phyloP scores from a whole-genome alignment of 2,888 invertebrate genomes.

The Philereme transversata region DNA sequence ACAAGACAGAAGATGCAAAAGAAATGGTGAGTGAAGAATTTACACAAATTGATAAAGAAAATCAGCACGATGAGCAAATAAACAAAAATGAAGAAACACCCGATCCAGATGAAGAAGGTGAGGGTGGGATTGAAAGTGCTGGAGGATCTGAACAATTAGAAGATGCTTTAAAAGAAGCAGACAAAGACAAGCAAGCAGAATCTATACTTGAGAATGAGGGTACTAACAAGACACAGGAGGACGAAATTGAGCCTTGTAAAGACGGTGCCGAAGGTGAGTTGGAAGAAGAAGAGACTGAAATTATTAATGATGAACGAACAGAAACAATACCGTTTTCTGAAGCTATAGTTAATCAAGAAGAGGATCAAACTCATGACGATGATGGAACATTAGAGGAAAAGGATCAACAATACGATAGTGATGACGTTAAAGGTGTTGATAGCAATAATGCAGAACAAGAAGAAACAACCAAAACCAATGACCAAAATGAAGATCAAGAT shows the following conservation, averaged over 20 bases:
- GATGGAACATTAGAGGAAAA: neutral
- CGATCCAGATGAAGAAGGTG: neutral
- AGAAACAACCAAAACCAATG: no score
- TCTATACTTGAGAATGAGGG: neutral
- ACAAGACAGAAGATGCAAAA: slow-evolving; percentile 10
- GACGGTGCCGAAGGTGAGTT: neutral
- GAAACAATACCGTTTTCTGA: neutral
- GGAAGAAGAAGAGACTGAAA: neutral
- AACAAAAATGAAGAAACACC: neutral
- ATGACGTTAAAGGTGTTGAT: neutral
- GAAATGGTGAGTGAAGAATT: slow-evolving; percentile 5
- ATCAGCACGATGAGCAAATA: neutral
- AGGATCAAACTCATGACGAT: neutral
- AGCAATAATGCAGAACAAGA: no score
- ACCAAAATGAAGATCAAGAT: no score
- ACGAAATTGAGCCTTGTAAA: neutral
- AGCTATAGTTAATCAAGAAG: neutral
- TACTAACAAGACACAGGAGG: neutral
- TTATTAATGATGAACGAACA: neutral
- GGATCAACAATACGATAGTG: neutral
- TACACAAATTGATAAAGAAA: neutral
- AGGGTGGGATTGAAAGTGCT: neutral
- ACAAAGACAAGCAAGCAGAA: neutral
- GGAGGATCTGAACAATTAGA: neutral
- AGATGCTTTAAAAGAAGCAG: neutral